These are phyloP conservation scores for Dolichopus griseipennis DNA, from an alignment of 2,888 invertebrate species.

Conservation along the genomic window DNA sequence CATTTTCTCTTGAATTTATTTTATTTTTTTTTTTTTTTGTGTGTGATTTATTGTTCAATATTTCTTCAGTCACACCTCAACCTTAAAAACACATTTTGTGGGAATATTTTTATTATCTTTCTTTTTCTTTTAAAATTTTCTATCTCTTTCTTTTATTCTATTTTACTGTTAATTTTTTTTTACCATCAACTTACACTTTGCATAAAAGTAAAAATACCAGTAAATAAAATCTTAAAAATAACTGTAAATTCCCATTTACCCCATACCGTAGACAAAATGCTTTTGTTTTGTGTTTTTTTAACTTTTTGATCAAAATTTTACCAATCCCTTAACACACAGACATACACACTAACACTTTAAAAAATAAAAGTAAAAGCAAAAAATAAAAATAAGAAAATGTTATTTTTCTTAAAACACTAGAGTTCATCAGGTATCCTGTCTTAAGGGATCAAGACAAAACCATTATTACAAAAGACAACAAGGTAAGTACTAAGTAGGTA, in stretches of 20 bases:
- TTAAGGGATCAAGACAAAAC: neutral
- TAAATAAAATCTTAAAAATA: neutral
- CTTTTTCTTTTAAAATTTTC: too few species aligned
- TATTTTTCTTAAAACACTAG: neutral
- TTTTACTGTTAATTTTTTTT: too few species aligned
- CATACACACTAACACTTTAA: too few species aligned
- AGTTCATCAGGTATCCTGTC: neutral
- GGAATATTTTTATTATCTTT: neutral
- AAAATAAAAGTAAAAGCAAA: neutral
- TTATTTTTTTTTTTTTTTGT: neutral
- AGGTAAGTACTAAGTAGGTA: neutral
- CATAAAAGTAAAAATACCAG: neutral
- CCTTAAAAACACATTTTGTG: neutral
- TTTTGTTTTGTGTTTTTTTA: neutral
- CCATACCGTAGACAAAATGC: neutral
- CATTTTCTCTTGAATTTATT: neutral
- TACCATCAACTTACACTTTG: neutral
- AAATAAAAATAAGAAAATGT: neutral
- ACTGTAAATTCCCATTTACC: neutral
- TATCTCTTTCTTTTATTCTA: neutral
- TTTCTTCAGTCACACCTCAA: neutral
- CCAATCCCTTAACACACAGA: neutral
- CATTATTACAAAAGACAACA: neutral
- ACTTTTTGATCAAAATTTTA: neutral
- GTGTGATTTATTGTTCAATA: slow-evolving; percentile 1